Percentiles rank a stretch among this genome's conserved stretches.
Conservation (phyloP, 2,888 invertebrate genomes). For the Pogonocherus hispidulus region DNA sequence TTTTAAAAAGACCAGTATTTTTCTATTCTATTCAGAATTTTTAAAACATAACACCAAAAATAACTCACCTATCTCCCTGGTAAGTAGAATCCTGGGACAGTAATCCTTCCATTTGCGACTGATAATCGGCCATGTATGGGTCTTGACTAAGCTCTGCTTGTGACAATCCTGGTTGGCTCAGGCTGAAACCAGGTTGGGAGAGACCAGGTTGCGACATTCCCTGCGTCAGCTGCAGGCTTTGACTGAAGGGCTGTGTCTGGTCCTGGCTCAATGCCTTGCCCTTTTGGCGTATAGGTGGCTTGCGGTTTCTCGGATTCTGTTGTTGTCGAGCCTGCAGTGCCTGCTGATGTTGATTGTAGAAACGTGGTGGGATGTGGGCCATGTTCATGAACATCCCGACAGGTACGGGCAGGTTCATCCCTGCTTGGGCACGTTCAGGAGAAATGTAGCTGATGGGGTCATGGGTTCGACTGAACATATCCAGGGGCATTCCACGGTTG, state of each 20-base stretch:
- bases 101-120: conserved; percentile 95
- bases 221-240: conserved; percentile 82
- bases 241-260: conserved; percentile 72
- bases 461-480: conserved; percentile 80
- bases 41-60: background rate
- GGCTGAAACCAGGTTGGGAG: conserved; percentile 77
- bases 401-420: conserved; percentile 90
- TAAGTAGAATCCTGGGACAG: conserved; percentile 84
- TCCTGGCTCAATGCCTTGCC: conserved; percentile 62
- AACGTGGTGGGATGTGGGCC: conserved; percentile 82
- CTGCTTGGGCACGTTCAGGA: conserved; percentile 82
- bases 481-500: conserved; percentile 68
- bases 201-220: conserved; percentile 79
- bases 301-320: conserved; percentile 59
- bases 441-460: conserved; percentile 96
- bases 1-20: too few species aligned
- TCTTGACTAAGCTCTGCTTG: conserved; percentile 86
- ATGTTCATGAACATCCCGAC: conserved; percentile 96
- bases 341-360: conserved; percentile 82
- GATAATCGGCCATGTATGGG: conserved; percentile 87
- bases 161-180: conserved; percentile 78
- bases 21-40: background rate
- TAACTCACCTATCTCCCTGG: conserved; percentile 69
- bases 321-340: conserved; percentile 74
- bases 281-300: conserved; percentile 46